Evolutionary conservation across 2,888 invertebrate genomes (phyloP).

Genomic region (Hermodice carunculata): DNA sequence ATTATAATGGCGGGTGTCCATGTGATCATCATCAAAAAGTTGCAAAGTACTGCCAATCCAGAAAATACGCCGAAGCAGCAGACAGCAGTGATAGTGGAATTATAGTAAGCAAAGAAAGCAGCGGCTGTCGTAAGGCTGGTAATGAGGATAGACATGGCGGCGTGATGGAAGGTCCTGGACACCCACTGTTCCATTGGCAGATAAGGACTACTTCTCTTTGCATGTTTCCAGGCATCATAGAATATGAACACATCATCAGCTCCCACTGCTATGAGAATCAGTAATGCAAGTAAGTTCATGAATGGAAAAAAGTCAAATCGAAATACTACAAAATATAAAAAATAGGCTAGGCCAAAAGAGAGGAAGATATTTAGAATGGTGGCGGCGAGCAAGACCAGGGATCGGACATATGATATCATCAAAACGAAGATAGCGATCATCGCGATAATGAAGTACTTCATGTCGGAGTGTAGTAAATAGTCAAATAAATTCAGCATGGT

Average conservation of each 20-base stretch:
- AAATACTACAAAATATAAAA: slow-evolving; percentile 88
- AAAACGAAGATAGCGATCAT: slow-evolving; percentile 15
- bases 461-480: slow-evolving; percentile 18
- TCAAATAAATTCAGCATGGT: slow-evolving; percentile 19
- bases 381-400: slow-evolving; percentile 25
- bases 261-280: slow-evolving; percentile 35
- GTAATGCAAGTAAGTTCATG: slow-evolving; percentile 29
- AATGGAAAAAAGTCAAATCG: slow-evolving; percentile 57
- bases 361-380: slow-evolving; percentile 25
- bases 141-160: slow-evolving; percentile 91
- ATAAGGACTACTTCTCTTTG: slow-evolving; percentile 1
- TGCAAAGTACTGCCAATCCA: slow-evolving; percentile 89
- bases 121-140: slow-evolving; percentile 94
- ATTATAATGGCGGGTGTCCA: slow-evolving; percentile 93
- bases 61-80: slow-evolving; percentile 83
- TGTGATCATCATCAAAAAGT: slow-evolving; percentile 90
- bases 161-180: slow-evolving; percentile 81
- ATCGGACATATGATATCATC: slow-evolving; percentile 25
- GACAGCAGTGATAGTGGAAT: slow-evolving; percentile 93
- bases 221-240: slow-evolving; percentile 28
- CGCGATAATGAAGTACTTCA: slow-evolving; percentile 7
- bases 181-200: slow-evolving; percentile 6
- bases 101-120: slow-evolving; percentile 92
- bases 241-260: slow-evolving; percentile 41
- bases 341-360: slow-evolving; percentile 64